A percentile compares a stretch with the other conserved stretches of the same genome.
Evolutionary conservation across 2,797 vertebrate genomes (phyloP).

Genomic region (Enteromius anoplus): DNA sequence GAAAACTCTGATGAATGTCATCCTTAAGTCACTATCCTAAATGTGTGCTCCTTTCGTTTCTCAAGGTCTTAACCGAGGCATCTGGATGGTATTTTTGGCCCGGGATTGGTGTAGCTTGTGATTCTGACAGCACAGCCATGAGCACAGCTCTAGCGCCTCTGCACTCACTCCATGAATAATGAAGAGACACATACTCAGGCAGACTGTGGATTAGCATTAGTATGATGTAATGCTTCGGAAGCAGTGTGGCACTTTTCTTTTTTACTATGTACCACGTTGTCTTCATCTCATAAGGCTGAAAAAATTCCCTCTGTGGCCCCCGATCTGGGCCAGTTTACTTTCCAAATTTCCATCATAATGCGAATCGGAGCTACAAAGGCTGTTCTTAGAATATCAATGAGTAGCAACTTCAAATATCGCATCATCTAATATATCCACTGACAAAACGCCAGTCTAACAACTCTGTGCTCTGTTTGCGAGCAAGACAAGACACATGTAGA

Average conservation of each 20-base stretch:
- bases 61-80: slow-evolving; percentile 21
- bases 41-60: slow-evolving; percentile 3
- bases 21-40: background rate
- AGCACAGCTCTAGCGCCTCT: slow-evolving; percentile 50
- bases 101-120: slow-evolving; percentile 15
- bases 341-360: background rate
- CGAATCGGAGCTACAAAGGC: background rate
- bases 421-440: background rate
- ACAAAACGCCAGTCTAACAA: slow-evolving; percentile 13
- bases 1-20: slow-evolving; percentile 1
- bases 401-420: background rate
- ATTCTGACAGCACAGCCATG: slow-evolving; percentile 47
- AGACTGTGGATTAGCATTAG: slow-evolving; percentile 68
- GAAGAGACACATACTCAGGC: slow-evolving; percentile 75
- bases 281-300: slow-evolving; percentile 9
- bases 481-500: background rate
- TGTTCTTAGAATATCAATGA: background rate
- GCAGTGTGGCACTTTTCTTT: background rate
- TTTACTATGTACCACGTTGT: slow-evolving; percentile 24
- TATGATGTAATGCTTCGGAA: slow-evolving; percentile 76
- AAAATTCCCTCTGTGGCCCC: background rate
- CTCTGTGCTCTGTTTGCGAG: background rate
- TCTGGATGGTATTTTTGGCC: slow-evolving; percentile 41
- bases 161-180: slow-evolving; percentile 78
- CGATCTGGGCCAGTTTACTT: background rate